Percentiles rank a stretch among this genome's conserved stretches.
phyloP scores from a whole-genome alignment of 2,113 vertebrate genomes.

The Neoarius graeffei region DNA sequence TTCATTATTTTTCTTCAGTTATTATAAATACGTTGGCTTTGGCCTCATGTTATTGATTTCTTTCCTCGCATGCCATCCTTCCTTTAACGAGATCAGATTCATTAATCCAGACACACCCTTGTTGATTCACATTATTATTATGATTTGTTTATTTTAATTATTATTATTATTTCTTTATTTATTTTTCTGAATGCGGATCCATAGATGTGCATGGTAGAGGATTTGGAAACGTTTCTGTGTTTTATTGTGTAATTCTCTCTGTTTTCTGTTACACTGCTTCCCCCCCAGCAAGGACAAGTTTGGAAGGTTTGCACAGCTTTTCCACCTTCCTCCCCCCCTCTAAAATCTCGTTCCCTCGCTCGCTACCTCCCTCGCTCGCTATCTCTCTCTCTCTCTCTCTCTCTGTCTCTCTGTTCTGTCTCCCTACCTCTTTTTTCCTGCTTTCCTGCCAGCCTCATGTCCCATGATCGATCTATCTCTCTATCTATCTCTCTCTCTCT shows the following conservation, averaged over 20 bases:
- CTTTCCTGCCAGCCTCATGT: constrained; percentile 79
- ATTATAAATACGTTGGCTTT: constrained; percentile 37
- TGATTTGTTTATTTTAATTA: constrained; percentile 41
- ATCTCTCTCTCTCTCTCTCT: constrained; percentile 74
- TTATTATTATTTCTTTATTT: background rate
- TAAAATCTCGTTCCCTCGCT: constrained; percentile 81
- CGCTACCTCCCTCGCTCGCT: constrained; percentile 63
- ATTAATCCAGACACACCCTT: constrained; percentile 27
- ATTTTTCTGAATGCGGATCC: constrained; percentile 65
- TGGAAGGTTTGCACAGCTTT: constrained; percentile 99
- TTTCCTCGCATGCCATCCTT: constrained; percentile 52
- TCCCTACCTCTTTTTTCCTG: constrained; percentile 32
- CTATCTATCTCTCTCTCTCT: background rate
- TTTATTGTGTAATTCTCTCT: constrained; percentile 93
- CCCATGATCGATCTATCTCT: constrained; percentile 78
- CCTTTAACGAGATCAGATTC: constrained; percentile 48
- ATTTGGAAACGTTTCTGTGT: constrained; percentile 72
- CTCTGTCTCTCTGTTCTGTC: constrained; percentile 63
- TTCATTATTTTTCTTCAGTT: constrained; percentile 5
- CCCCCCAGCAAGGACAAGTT: constrained; percentile 99
- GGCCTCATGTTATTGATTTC: constrained; percentile 18
- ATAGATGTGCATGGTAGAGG: constrained; percentile 69
- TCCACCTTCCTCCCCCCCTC: constrained; percentile 87
- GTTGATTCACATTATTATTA: constrained; percentile 35
- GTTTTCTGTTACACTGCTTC: constrained; percentile 98